Conservation (phyloP, 53 echinoderm and acorn worm genomes). For the Pentamera pediparva region DNA sequence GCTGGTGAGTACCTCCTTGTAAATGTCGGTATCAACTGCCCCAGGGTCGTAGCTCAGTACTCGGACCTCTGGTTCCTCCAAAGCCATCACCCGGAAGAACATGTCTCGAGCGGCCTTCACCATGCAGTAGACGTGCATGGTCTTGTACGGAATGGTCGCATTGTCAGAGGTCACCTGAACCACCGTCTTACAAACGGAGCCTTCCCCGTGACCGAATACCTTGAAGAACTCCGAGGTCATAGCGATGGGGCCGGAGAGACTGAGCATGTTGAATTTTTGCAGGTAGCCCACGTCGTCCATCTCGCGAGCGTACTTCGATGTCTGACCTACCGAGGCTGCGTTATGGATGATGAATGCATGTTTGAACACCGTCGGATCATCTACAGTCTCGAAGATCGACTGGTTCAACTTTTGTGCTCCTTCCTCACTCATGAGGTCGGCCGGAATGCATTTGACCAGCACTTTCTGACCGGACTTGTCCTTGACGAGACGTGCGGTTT, state of each 20-base stretch:
- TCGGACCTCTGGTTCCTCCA: slow-evolving; percentile 55
- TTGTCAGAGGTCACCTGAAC: slow-evolving; percentile 33
- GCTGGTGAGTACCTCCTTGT: background rate
- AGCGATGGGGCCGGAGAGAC: slow-evolving; percentile 33
- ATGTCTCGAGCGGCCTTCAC: slow-evolving; percentile 62
- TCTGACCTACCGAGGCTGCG: slow-evolving; percentile 50
- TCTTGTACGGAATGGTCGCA: slow-evolving; percentile 37
- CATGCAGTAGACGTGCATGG: slow-evolving; percentile 46
- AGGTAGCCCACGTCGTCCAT: slow-evolving; percentile 5
- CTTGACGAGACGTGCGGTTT: slow-evolving; percentile 40
- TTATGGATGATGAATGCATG: slow-evolving; percentile 58
- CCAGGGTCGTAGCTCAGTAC: slow-evolving; percentile 61
- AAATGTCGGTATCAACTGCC: slow-evolving; percentile 49
- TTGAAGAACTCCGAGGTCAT: slow-evolving; percentile 41
- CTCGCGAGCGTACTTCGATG: slow-evolving; percentile 1
- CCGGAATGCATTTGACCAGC: slow-evolving; percentile 27
- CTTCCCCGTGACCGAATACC: slow-evolving; percentile 34
- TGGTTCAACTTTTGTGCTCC: background rate
- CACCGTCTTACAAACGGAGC: slow-evolving; percentile 35
- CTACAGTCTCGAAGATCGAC: slow-evolving; percentile 30
- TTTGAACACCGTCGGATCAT: background rate
- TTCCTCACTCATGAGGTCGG: slow-evolving; percentile 40
- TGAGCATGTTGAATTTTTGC: slow-evolving; percentile 26
- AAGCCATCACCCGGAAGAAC: slow-evolving; percentile 51
- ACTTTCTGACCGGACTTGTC: slow-evolving; percentile 13